Evolutionary conservation across 1,140 invertebrate species (phyloP).

Genomic region (Brachystomella parvula): DNA sequence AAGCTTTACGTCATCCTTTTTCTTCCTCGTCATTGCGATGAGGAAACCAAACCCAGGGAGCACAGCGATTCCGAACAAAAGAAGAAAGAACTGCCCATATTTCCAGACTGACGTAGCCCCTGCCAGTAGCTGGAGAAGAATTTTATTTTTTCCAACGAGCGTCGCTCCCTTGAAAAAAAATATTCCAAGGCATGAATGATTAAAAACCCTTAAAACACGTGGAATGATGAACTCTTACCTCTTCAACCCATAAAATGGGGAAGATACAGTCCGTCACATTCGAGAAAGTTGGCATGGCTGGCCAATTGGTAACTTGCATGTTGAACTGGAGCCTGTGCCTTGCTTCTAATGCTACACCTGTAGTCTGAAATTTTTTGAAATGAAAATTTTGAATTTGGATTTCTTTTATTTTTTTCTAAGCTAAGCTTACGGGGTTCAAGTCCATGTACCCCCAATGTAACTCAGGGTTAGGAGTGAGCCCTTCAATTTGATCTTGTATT

Average conservation of each 20-base stretch:
- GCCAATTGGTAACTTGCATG: conserved; percentile 45
- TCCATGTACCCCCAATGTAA: conserved; percentile 13
- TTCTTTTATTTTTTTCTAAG: too few relatives aligned
- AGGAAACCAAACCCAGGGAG: conserved; percentile 3
- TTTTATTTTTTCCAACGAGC: neutral
- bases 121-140: neutral
- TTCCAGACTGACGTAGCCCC: neutral
- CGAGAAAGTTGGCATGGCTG: conserved; percentile 41
- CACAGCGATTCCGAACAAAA: neutral
- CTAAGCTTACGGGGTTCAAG: conserved; percentile 4
- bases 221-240: conserved; percentile 41
- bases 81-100: neutral
- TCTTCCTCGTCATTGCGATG: neutral
- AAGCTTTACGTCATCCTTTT: neutral
- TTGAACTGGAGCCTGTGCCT: conserved; percentile 49
- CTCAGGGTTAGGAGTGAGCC: conserved; percentile 1
- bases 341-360: conserved; percentile 46
- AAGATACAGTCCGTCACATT: conserved; percentile 47
- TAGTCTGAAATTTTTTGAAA: conserved; percentile 29
- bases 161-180: conserved; percentile 7
- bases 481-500: conserved; percentile 6
- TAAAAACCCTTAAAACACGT: neutral
- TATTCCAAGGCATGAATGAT: neutral
- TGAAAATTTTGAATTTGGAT: neutral
- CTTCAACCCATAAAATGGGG: conserved; percentile 51